phyloP scores from a whole-genome alignment of 2,113 vertebrate species.

The Mastomys natalensis region DNA sequence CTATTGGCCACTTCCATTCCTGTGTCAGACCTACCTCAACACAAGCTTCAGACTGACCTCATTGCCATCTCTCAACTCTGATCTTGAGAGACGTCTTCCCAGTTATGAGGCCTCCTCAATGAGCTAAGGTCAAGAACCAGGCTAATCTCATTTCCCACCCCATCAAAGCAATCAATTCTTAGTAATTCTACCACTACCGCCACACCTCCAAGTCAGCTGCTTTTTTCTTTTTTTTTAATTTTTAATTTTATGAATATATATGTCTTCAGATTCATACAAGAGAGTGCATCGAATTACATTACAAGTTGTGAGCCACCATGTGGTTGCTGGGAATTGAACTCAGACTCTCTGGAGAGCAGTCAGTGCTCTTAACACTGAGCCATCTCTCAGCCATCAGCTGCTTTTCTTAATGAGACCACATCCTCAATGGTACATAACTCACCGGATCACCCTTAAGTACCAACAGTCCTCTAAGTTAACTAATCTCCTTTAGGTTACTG shows the following conservation, averaged over 20 bases:
- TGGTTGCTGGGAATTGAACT: too few species aligned
- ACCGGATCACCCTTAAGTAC: not conserved
- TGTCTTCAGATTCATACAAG: too few species aligned
- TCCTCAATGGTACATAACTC: not conserved
- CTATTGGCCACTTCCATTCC: not conserved
- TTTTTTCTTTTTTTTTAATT: too few species aligned
- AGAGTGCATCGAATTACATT: too few species aligned
- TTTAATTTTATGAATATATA: too few species aligned
- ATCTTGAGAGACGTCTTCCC: not conserved
- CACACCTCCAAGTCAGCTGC: not conserved
- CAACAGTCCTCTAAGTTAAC: not conserved
- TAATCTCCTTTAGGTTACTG: constrained; percentile 19
- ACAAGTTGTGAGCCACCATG: too few species aligned
- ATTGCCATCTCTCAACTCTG: not conserved
- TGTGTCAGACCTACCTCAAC: not conserved
- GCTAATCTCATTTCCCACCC: not conserved
- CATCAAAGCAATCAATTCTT: not conserved
- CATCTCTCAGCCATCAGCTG: too few species aligned
- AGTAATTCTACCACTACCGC: constrained; percentile 2
- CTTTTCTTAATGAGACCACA: not conserved
- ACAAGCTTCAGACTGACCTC: not conserved
- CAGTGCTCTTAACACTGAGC: too few species aligned
- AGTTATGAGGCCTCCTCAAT: not conserved
- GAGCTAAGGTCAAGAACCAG: not conserved
- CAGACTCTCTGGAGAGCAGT: too few species aligned